These are phyloP conservation scores for Leiothrix lutea DNA, from an alignment of 2,113 vertebrate species.

Conservation along the genomic window DNA sequence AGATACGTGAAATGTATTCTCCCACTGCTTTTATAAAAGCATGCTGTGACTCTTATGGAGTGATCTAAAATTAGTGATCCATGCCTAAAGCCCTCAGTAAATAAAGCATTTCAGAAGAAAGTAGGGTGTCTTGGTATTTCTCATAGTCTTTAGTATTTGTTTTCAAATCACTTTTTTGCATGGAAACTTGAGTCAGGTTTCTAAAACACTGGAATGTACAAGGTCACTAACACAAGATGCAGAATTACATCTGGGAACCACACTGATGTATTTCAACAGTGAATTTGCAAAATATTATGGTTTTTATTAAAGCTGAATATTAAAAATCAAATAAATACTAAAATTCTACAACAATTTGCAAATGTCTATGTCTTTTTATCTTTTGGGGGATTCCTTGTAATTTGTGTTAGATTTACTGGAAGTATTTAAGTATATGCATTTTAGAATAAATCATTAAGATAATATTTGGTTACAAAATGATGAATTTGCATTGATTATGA, in stretches of 20 bases:
- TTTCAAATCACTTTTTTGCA: not conserved
- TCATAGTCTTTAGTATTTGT: not conserved
- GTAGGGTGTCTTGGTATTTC: accelerated
- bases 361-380: not conserved
- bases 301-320: not conserved
- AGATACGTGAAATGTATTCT: not conserved
- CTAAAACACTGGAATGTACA: not conserved
- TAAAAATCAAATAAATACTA: not conserved
- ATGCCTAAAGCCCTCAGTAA: not conserved
- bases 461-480: not conserved
- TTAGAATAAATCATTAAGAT: not conserved
- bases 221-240: not conserved
- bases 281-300: not conserved
- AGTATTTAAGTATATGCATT: not conserved
- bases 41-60: not conserved
- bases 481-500: not conserved
- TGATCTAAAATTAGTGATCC: not conserved
- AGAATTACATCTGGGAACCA: not conserved
- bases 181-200: not conserved
- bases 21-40: not conserved
- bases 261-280: not conserved
- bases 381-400: not conserved
- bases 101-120: not conserved
- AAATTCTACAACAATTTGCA: not conserved
- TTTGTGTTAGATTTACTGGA: not conserved